These are phyloP conservation scores for Morinoia aosen DNA, from an alignment of 2,888 invertebrate genomes.

Conservation along the genomic window DNA sequence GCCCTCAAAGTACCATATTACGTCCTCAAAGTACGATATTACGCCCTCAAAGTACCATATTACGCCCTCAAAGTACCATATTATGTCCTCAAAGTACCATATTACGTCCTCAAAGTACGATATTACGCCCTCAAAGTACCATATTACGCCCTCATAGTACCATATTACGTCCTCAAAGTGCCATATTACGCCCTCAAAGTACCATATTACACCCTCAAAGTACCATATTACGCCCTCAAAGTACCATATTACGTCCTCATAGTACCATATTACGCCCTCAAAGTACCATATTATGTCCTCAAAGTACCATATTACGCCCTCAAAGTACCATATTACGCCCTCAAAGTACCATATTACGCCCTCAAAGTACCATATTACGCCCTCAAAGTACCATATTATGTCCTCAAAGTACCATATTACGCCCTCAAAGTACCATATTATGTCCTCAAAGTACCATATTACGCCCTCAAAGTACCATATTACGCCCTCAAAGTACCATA, in stretches of 20 bases:
- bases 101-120: not conserved
- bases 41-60: not conserved
- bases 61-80: not conserved
- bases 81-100: not conserved
- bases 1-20: not conserved
- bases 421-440: not conserved
- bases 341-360: too few relatives aligned
- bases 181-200: not conserved
- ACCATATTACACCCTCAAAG: not conserved
- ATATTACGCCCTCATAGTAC: not conserved
- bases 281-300: not conserved
- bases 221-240: not conserved
- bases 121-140: not conserved
- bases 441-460: too few relatives aligned
- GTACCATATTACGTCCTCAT: not conserved
- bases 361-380: not conserved
- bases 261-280: not conserved
- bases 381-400: not conserved
- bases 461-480: not conserved
- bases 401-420: not conserved
- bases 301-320: not conserved
- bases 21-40: too few relatives aligned
- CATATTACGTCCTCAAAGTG: not conserved
- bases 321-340: not conserved
- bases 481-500: not conserved